These are phyloP conservation scores for Idaea dimidiata DNA, from an alignment of 2,888 invertebrate species.

Conservation along the genomic window DNA sequence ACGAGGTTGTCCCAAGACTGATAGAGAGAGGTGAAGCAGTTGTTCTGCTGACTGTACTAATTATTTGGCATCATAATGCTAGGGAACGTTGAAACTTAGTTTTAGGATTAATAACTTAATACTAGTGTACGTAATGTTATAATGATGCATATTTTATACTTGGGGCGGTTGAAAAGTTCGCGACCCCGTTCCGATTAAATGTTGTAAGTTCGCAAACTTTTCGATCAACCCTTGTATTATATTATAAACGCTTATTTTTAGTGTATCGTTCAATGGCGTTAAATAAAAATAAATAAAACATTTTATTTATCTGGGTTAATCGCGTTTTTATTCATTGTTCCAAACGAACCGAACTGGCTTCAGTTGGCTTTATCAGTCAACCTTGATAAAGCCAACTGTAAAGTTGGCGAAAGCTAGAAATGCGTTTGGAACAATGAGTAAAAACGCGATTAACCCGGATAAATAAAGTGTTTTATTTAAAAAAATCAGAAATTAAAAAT, in stretches of 20 bases:
- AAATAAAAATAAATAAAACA: background rate
- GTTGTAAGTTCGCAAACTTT: background rate
- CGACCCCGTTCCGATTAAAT: background rate
- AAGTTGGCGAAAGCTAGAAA: no score
- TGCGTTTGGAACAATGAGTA: no score
- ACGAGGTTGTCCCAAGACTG: conserved; percentile 35
- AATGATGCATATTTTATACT: background rate
- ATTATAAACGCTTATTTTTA: background rate
- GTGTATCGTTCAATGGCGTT: background rate
- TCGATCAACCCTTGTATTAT: background rate
- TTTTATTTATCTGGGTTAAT: no score
- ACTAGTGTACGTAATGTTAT: background rate
- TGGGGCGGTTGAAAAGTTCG: background rate
- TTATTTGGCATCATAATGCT: conserved; percentile 5
- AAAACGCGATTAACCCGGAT: no score
- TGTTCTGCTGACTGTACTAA: background rate
- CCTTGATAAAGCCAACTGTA: no score
- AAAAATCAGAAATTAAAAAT: background rate
- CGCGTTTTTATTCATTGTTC: no score
- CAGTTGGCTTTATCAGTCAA: no score
- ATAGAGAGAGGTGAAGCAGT: conserved; percentile 23
- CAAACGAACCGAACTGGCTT: no score
- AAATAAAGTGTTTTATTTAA: no score
- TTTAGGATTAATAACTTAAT: background rate
- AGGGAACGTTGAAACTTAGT: background rate